Evolutionary conservation across 2,113 vertebrate species (phyloP), one percentile per base, ranked within the genome.

Genomic region (Pseudopipra pipra): DNA sequence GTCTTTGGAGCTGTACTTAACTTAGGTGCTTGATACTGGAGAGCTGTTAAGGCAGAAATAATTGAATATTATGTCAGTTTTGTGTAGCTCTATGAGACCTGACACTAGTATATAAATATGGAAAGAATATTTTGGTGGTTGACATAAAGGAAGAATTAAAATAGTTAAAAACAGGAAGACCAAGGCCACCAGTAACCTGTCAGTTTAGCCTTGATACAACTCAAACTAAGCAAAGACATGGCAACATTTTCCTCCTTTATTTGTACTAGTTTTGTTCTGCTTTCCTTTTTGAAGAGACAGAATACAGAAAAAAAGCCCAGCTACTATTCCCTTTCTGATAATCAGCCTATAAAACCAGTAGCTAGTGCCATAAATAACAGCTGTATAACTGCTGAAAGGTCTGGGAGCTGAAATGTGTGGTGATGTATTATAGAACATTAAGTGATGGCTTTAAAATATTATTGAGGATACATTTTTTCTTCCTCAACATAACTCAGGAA

Each of bases 381-480:
- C 59, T 71, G 23, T 44, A 49, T 54, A 94, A 35, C 43, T 81
- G 30, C 33, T 59, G 68, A 61, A 71, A 56, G 12, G 6, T 49
- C 54, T 90, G 78, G 76, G 76, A 84, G 59, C n/a, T 62, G 81
- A 84, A 85, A 65, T 83, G 44, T 93, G 22, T 84, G 49, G 21
- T 85, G 51, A 52, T 76, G 35, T 79, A 89, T 89, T 78, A 89
- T 54, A 46, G 65, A 95, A 88, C 82, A 80, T 81, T 56, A 92
- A 91, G 67, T 47, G 51, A 79, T 59, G 19, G 44, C 12, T 97
- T 91, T 87, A 94, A 95, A 96, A 93, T 90, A 87, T 93, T 96
- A 66, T 72, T 44, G 46, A 77, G 24, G 28, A 77, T 92, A 66
- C 3, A 9, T 72, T 93, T 86, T 66, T 23, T 77, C 9, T 74